Evolutionary conservation across 2,888 invertebrate species (phyloP).

Genomic region (Eristalis pertinax): DNA sequence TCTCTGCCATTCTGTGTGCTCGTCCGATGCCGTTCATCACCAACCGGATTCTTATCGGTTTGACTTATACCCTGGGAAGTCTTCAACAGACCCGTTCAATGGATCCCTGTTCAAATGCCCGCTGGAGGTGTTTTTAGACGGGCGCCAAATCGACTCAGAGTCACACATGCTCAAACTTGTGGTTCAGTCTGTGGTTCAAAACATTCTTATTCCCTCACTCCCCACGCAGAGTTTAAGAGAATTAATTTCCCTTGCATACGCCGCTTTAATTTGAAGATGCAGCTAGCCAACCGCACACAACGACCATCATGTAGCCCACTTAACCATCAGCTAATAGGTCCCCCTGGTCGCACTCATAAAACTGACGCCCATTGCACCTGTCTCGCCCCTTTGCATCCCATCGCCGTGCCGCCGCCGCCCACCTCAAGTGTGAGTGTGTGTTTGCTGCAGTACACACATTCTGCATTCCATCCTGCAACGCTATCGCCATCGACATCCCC

Average conservation of each 20-base stretch:
- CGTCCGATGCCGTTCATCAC: too few species aligned
- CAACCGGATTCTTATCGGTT: too few species aligned
- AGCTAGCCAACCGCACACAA: background rate
- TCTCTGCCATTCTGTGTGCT: too few species aligned
- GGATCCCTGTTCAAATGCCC: too few species aligned
- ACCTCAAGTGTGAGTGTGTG: background rate
- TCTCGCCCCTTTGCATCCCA: background rate
- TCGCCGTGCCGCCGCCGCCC: background rate
- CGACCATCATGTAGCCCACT: background rate
- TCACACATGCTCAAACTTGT: too few species aligned
- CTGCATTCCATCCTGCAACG: background rate
- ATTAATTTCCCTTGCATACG: background rate
- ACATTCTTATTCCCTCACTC: background rate
- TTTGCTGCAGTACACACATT: background rate
- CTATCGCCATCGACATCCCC: background rate
- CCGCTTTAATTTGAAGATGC: background rate
- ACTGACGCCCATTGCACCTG: too few species aligned
- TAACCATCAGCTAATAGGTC: slow-evolving; percentile 1
- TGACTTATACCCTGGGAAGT: background rate
- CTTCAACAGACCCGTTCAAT: background rate
- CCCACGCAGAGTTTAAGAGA: background rate
- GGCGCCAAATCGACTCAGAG: too few species aligned
- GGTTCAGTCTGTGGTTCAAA: too few species aligned
- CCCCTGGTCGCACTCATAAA: background rate
- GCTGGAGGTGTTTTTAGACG: too few species aligned